These are phyloP conservation scores for Suricata suricatta DNA, from an alignment of 2,113 vertebrate genomes.

Conservation along the genomic window DNA sequence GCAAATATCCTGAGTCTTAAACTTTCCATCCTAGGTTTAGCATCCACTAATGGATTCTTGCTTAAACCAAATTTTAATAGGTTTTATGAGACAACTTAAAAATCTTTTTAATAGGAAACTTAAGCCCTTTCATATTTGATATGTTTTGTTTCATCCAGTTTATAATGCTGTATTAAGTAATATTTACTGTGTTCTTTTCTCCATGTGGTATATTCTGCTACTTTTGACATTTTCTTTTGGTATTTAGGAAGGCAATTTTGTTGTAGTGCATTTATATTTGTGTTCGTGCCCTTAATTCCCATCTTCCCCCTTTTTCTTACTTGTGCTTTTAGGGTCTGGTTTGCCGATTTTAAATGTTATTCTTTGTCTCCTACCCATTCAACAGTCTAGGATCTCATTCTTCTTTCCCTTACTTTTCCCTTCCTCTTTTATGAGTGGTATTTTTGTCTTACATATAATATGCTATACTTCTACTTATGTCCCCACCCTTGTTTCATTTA, in stretches of 20 bases:
- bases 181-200: neutral
- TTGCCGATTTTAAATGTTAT: neutral
- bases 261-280: constrained; percentile 1
- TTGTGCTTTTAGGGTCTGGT: neutral
- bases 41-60: constrained; percentile 1
- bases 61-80: constrained; percentile 23
- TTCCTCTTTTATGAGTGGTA: neutral
- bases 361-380: neutral
- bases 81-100: neutral
- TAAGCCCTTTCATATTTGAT: neutral
- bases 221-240: neutral
- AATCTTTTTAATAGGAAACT: constrained; percentile 6
- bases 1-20: neutral
- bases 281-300: neutral
- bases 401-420: neutral
- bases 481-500: neutral
- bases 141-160: neutral
- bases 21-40: neutral
- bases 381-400: neutral
- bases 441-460: neutral
- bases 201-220: neutral
- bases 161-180: neutral
- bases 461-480: neutral
- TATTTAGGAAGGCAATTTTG: constrained; percentile 27
- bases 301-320: neutral